These are phyloP conservation scores for Paratilapia polleni DNA, from an alignment of 2,113 vertebrate genomes.

Conservation along the genomic window DNA sequence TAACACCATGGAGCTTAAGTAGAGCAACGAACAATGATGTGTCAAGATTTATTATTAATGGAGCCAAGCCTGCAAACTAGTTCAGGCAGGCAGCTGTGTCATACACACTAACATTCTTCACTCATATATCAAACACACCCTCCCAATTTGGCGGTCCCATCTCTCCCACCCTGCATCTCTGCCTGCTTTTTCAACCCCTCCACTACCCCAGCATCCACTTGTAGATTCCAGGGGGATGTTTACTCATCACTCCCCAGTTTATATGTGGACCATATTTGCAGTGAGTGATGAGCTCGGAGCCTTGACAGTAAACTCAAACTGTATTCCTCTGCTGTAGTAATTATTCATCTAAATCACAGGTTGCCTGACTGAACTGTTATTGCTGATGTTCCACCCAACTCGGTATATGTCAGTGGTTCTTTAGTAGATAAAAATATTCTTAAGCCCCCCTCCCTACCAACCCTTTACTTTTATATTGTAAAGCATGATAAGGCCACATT, in stretches of 20 bases:
- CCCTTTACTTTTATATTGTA: background rate
- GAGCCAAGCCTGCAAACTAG: too few relatives aligned
- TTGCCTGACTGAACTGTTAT: background rate
- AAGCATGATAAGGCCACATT: background rate
- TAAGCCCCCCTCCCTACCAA: too few relatives aligned
- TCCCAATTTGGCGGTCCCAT: too few relatives aligned
- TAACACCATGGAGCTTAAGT: background rate
- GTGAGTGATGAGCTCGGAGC: background rate
- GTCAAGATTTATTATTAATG: background rate
- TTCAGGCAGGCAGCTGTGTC: background rate
- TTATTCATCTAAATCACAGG: background rate
- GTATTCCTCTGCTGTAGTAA: background rate
- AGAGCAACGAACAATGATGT: background rate
- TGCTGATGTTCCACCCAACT: background rate
- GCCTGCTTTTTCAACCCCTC: background rate
- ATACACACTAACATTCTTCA: background rate
- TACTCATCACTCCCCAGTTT: background rate
- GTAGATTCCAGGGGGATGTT: background rate
- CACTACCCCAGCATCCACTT: background rate
- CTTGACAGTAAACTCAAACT: background rate
- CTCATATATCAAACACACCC: background rate
- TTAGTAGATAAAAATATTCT: background rate
- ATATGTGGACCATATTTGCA: background rate
- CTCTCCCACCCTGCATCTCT: background rate
- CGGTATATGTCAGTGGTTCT: background rate